phyloP scores from a whole-genome alignment of 2,113 vertebrate species.

The Nothocercus julius region DNA sequence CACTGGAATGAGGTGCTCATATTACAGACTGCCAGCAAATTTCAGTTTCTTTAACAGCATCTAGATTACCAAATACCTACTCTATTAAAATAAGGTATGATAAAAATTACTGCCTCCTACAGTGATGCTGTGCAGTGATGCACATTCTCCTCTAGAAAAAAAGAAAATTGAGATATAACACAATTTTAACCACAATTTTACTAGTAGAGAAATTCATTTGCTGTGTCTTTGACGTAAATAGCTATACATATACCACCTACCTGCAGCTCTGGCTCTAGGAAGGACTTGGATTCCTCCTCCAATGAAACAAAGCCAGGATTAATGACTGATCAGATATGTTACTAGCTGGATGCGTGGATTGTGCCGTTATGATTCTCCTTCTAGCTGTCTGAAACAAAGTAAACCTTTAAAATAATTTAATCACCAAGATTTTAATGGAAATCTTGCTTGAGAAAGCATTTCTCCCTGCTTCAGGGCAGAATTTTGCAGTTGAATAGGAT shows the following conservation, averaged over 20 bases:
- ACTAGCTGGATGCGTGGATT: background rate
- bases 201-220: background rate
- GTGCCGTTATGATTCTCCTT: background rate
- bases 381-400: background rate
- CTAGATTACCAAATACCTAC: conserved; percentile 65
- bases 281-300: background rate
- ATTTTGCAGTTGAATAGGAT: background rate
- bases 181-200: background rate
- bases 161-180: background rate
- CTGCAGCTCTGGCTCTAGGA: background rate
- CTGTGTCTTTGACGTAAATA: background rate
- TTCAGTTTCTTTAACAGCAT: conserved; percentile 68
- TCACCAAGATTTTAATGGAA: background rate
- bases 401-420: conserved; percentile 2
- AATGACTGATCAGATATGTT: background rate
- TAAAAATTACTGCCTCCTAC: conserved; percentile 18
- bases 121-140: conserved; percentile 16
- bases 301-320: background rate
- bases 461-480: background rate
- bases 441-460: background rate
- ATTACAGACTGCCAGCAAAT: conserved; percentile 67
- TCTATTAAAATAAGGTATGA: background rate
- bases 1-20: conserved; percentile 61
- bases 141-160: conserved; percentile 21
- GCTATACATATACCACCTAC: background rate